A percentile compares a stretch with the other conserved stretches of the same genome.
These are phyloP conservation scores for Saccostrea cuccullata DNA, from an alignment of 1,140 invertebrate species.

Conservation along the genomic window DNA sequence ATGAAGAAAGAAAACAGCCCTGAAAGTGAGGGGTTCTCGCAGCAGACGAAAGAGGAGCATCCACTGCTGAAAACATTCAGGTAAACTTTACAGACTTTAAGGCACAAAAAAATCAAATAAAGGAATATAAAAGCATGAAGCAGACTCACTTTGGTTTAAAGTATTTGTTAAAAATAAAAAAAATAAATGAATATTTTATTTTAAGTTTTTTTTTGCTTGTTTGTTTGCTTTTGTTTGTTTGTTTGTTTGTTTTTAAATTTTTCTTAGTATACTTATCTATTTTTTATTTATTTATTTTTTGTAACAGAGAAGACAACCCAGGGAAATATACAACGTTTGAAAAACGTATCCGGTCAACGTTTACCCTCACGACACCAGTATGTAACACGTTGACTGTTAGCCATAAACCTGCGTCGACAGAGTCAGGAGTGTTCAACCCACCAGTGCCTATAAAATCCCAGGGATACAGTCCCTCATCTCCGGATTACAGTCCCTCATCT, in stretches of 20 bases:
- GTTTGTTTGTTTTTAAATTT: neutral
- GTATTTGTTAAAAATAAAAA: neutral
- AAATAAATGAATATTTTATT: neutral
- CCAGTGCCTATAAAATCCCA: neutral
- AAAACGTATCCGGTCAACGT: neutral
- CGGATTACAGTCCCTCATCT: neutral
- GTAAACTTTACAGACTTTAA: slow-evolving; percentile 1
- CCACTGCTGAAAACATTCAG: slow-evolving; percentile 21
- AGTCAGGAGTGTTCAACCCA: neutral
- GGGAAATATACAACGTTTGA: neutral
- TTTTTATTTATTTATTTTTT: neutral
- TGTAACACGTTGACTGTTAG: neutral
- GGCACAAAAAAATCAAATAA: neutral
- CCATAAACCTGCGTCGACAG: slow-evolving; percentile 1
- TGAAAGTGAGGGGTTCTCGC: neutral
- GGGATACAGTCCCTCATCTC: neutral
- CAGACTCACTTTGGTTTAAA: slow-evolving; percentile 1
- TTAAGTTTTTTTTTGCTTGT: neutral
- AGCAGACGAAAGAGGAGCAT: slow-evolving; percentile 17
- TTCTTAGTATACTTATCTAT: neutral
- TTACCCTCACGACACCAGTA: neutral
- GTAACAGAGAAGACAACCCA: neutral
- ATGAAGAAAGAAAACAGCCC: neutral
- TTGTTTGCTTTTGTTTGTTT: neutral
- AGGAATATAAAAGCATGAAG: neutral